A percentile compares a stretch with the other conserved stretches of the same genome.
These are phyloP conservation scores for Megaustenia siamemsis DNA, from an alignment of 2,888 invertebrate genomes.

Conservation along the genomic window DNA sequence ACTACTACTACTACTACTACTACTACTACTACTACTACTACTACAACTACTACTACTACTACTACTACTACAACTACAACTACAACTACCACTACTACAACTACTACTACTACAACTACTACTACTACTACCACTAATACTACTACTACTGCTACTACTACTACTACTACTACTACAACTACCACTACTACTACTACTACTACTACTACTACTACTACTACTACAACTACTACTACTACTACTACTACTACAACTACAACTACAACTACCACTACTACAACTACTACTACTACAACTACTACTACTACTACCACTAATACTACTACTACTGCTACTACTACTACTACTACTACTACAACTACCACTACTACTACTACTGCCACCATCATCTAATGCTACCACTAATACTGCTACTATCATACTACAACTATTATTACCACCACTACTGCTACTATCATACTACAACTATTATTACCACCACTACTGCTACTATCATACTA, in stretches of 20 bases:
- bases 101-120: conserved; percentile 4
- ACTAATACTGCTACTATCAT: no score
- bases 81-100: conserved; percentile 41
- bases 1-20: conserved; percentile 38
- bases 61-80: conserved; percentile 33
- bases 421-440: no score
- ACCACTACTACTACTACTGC: no score
- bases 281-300: no score
- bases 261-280: no score
- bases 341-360: background rate
- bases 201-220: conserved; percentile 34
- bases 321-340: no score
- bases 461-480: no score
- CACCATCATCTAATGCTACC: no score
- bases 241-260: background rate
- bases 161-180: conserved; percentile 30
- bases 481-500: no score
- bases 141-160: conserved; percentile 26
- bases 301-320: no score
- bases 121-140: no score
- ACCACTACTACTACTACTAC: conserved; percentile 27
- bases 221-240: conserved; percentile 19
- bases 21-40: conserved; percentile 23
- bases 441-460: no score
- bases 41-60: conserved; percentile 35